A percentile compares a stretch with the other conserved stretches of the same genome.
Evolutionary conservation across 1,140 invertebrate species (phyloP).

Genomic region (Rhopalosiphum maidis): DNA sequence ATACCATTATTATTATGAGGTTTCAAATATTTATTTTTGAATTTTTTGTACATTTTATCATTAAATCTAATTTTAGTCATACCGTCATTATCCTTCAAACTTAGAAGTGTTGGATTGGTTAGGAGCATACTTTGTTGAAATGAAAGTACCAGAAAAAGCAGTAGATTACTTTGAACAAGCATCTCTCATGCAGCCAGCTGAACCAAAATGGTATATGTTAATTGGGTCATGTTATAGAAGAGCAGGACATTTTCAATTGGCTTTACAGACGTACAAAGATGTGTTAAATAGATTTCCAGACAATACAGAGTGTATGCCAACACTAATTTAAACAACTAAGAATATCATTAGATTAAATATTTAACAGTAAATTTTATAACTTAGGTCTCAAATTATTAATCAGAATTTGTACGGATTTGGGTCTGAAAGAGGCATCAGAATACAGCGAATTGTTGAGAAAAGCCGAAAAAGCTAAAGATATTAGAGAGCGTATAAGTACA

Average conservation of each 20-base stretch:
- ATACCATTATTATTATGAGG: constrained; percentile 90
- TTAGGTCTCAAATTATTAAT: constrained; percentile 81
- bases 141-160: constrained; percentile 88
- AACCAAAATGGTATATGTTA: constrained; percentile 84
- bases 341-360: neutral
- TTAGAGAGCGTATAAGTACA: constrained; percentile 69
- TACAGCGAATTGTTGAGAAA: constrained; percentile 83
- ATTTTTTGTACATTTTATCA: constrained; percentile 29
- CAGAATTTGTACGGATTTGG: constrained; percentile 81
- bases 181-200: constrained; percentile 82
- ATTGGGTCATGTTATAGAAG: constrained; percentile 84
- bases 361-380: neutral
- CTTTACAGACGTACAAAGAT: constrained; percentile 80
- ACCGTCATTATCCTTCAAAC: constrained; percentile 88
- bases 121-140: constrained; percentile 88
- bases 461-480: constrained; percentile 81
- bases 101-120: constrained; percentile 91
- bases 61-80: constrained; percentile 69
- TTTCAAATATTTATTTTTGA: constrained; percentile 64
- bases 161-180: constrained; percentile 88
- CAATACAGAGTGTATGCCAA: constrained; percentile 77
- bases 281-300: constrained; percentile 83
- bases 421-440: constrained; percentile 79
- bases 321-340: neutral
- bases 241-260: constrained; percentile 84